Base-by-base conservation (phyloP, 2,888 invertebrate species). In the Latheticus oryzae region DNA sequence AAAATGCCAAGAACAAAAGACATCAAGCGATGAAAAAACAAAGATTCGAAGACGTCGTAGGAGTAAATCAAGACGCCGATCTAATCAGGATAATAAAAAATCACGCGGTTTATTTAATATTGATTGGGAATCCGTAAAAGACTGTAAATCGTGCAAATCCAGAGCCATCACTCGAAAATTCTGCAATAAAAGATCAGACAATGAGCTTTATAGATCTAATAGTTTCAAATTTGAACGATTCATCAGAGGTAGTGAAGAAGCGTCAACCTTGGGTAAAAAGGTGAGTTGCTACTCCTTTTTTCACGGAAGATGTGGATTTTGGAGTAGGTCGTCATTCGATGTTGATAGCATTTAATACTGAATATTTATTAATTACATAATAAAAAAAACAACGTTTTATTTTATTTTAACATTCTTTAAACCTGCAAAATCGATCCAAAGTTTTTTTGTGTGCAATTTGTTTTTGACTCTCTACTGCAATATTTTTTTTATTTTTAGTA, bases 211-310 rank as follows among this genome's bases (percentile, higher is more conserved):
- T 73, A 85, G 92, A 67, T 91, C 91, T 65, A 91, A 92, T 78
- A 92, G 92, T 79, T 92, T 92, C 82, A 91, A 91, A 81, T 92
- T 92, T 77, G 91, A 92, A 80, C 82, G 91, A 52, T 92, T 92
- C 74, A 87, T 90, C 70, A 82, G 91, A 67, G 86, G 86, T 68
- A 85, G 84, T 73, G 89, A 89, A 37, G 78, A 78, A 58, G 66
- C 72, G 40, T 76, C 77, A 13, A 77, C 77, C 26, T 75, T 83
- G 64, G 85, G 85, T 62, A 89, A 89, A 77, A 89, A 90, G 89
- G 90, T 90, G 73, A 80, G 83, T 60, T 21, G 11, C 15, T 12
- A 3, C 32, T 23, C 21, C 23, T 24, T 4, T 8, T 21, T 35
- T n/a, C 15, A 9, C 19, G 13, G 54, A 53, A 58, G 58, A n/a